Conservation (phyloP, 2,113 vertebrate genomes). For the Bostrychus sinensis region DNA sequence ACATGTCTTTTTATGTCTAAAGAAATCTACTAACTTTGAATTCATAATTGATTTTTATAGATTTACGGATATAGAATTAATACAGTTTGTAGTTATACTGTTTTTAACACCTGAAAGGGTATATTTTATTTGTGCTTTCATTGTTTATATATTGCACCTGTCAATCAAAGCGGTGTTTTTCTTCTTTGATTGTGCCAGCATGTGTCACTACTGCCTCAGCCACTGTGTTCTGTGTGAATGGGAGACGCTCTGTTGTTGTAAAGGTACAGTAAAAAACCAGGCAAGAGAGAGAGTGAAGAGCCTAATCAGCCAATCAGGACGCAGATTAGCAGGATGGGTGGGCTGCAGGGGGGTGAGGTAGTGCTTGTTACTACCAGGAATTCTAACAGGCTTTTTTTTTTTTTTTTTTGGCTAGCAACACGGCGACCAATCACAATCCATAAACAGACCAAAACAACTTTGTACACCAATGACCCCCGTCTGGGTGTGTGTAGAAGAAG, state of each 20-base stretch:
- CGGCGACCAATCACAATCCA: conserved; percentile 76
- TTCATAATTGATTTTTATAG: no score
- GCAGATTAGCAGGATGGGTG: conserved; percentile 53
- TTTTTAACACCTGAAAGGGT: no score
- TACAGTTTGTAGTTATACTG: no score
- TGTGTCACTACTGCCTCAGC: conserved; percentile 53
- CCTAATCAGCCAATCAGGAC: conserved; percentile 78
- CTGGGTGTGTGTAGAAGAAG: conserved; percentile 33
- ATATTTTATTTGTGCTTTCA: no score
- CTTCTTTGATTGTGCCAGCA: conserved; percentile 50
- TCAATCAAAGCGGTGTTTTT: conserved; percentile 32
- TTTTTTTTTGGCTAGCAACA: conserved; percentile 79
- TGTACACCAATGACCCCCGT: conserved; percentile 67
- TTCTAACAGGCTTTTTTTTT: conserved; percentile 9
- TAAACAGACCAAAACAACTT: conserved; percentile 80
- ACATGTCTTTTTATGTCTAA: no score
- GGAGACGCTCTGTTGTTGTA: conserved; percentile 34
- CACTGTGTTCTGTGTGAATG: conserved; percentile 42
- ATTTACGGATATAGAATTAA: no score
- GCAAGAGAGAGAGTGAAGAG: conserved; percentile 43
- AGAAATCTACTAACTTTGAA: no score
- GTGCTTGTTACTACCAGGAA: conserved; percentile 66
- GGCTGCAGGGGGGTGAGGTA: conserved; percentile 43
- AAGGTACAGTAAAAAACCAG: conserved; percentile 55
- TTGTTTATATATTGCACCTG: conserved; percentile 16